Evolutionary conservation across 2,797 vertebrate genomes (phyloP).

Genomic region (Ammospiza maritima): DNA sequence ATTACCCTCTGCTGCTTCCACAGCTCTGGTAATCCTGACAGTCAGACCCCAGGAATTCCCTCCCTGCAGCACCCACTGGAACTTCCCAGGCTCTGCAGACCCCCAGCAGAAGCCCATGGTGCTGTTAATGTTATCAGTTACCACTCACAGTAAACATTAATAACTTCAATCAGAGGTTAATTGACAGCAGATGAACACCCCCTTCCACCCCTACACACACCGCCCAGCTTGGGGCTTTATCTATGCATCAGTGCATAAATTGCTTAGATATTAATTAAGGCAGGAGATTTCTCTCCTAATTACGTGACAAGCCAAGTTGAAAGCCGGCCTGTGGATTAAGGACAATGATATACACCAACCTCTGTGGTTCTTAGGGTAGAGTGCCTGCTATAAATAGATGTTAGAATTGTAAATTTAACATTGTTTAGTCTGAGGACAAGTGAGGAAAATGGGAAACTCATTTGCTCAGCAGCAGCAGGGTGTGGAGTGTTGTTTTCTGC

Average conservation of each 20-base stretch:
- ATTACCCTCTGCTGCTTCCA: background rate
- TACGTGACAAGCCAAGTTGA: background rate
- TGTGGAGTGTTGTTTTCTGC: constrained; percentile 50
- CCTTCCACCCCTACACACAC: fast-evolving
- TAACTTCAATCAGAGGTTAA: background rate
- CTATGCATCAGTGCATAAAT: background rate
- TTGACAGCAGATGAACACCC: background rate
- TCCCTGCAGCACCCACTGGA: background rate
- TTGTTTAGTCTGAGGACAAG: constrained; percentile 63
- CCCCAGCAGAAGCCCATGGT: fast-evolving
- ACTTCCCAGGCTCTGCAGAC: background rate
- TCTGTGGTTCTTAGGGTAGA: background rate
- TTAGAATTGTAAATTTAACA: constrained; percentile 23
- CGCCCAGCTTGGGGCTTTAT: background rate
- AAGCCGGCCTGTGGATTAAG: background rate
- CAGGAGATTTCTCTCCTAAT: background rate
- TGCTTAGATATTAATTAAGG: background rate
- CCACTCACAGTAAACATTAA: background rate
- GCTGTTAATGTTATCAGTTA: background rate
- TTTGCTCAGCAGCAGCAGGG: constrained; percentile 42
- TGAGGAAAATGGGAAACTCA: constrained; percentile 61
- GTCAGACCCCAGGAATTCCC: background rate
- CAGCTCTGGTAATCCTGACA: background rate
- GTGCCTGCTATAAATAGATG: constrained; percentile 9
- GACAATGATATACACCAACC: background rate